phyloP scores from a whole-genome alignment of 2,113 vertebrate species.

The Phrynosoma blainvillii region DNA sequence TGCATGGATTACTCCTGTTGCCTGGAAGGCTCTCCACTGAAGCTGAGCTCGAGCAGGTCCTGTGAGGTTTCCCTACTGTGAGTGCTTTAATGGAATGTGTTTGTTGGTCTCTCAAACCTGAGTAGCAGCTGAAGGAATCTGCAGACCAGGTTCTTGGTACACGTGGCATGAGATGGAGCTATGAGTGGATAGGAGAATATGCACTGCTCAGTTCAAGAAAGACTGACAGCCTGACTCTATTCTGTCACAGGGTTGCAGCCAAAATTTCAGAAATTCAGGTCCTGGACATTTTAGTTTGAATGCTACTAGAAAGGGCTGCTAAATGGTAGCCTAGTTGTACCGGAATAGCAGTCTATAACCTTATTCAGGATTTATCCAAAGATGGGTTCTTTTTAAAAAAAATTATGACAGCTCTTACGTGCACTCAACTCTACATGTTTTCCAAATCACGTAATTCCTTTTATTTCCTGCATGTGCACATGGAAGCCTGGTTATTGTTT shows the following conservation, averaged over 20 bases:
- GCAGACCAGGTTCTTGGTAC: background rate
- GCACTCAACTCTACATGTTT: background rate
- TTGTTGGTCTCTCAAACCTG: background rate
- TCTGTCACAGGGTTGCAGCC: background rate
- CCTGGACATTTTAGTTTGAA: background rate
- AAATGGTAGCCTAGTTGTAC: background rate
- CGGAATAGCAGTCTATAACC: background rate
- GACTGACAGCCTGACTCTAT: background rate
- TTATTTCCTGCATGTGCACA: background rate
- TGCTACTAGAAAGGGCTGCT: conserved; percentile 26
- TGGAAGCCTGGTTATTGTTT: background rate
- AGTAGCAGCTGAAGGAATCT: background rate
- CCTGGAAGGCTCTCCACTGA: background rate
- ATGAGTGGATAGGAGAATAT: background rate
- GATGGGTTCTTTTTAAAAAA: background rate
- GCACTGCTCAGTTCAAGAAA: background rate
- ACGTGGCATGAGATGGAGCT: background rate
- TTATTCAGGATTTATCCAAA: background rate
- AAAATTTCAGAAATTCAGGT: background rate
- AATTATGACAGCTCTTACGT: background rate
- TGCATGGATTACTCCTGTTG: background rate
- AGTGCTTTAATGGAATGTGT: no score
- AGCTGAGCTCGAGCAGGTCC: background rate
- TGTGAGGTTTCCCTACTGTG: background rate
- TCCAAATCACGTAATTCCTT: background rate